Percentiles rank a stretch among this genome's conserved stretches.
phyloP scores from a whole-genome alignment of 2,113 vertebrate genomes.

The Herpetotheres cachinnans region DNA sequence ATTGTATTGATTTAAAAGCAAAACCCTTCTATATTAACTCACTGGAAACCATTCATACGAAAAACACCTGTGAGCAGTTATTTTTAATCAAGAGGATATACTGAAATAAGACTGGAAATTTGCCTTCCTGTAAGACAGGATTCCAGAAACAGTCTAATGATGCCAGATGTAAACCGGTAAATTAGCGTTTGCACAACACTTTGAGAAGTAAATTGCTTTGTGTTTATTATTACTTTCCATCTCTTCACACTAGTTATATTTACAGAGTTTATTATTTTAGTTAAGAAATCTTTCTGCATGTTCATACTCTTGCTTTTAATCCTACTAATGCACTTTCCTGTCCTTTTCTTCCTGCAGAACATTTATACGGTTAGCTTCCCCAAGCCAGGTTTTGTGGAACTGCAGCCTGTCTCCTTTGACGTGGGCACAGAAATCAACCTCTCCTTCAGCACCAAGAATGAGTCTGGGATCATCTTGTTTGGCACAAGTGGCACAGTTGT shows the following conservation, averaged over 20 bases:
- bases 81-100: not conserved
- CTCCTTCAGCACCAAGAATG: slow-evolving; percentile 92
- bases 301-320: not conserved
- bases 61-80: not conserved
- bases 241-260: not conserved
- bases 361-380: slow-evolving; percentile 91
- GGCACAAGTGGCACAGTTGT: slow-evolving; percentile 75
- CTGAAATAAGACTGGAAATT: not conserved
- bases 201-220: not conserved
- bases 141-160: not conserved
- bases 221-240: not conserved
- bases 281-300: not conserved
- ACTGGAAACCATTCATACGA: not conserved
- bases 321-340: not conserved
- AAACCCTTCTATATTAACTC: not conserved
- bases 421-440: slow-evolving; percentile 90
- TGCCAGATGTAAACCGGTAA: not conserved
- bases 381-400: slow-evolving; percentile 88
- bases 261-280: not conserved
- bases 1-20: not conserved
- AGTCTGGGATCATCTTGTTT: slow-evolving; percentile 89
- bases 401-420: slow-evolving; percentile 77
- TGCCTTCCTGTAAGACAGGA: not conserved
- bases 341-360: slow-evolving; percentile 76
- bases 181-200: not conserved